These are phyloP conservation scores for Lamprologus callipterus DNA, from an alignment of 2,113 vertebrate genomes.

Conservation along the genomic window DNA sequence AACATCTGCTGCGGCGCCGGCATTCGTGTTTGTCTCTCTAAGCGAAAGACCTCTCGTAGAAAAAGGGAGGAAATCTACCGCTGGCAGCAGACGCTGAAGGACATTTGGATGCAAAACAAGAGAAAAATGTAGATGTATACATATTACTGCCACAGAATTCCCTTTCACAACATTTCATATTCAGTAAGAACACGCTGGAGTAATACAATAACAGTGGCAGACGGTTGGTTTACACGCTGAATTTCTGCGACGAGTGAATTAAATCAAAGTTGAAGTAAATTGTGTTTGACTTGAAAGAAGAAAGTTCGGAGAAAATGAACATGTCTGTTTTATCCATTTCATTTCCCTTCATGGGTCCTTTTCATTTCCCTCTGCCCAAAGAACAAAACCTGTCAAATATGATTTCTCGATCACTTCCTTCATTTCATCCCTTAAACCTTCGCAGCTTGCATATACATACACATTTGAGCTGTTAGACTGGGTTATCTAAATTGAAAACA, in stretches of 20 bases:
- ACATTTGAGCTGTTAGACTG: neutral
- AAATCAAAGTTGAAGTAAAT: conserved; percentile 30
- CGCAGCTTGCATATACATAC: neutral
- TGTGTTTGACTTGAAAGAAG: conserved; percentile 42
- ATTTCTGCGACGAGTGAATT: neutral
- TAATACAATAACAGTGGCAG: neutral
- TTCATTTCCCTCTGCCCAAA: conserved; percentile 4
- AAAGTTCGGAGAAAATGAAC: conserved; percentile 30
- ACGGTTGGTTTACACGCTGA: conserved; percentile 4
- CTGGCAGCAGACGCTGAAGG: neutral
- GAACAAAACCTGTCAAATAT: conserved; percentile 42
- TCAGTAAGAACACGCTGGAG: neutral
- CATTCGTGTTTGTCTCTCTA: neutral
- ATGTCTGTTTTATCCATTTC: conserved; percentile 37
- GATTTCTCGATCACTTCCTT: conserved; percentile 38
- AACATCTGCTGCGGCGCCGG: neutral
- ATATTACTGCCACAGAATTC: neutral
- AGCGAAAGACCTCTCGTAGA: neutral
- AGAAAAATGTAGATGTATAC: neutral
- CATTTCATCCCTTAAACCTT: conserved; percentile 11
- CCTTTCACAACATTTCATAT: neutral
- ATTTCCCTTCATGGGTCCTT: conserved; percentile 8
- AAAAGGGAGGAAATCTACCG: neutral
- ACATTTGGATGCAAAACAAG: neutral
- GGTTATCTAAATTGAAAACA: conserved; percentile 10